phyloP scores from a whole-genome alignment of 2,113 vertebrate genomes.

The Gambusia holbrooki region DNA sequence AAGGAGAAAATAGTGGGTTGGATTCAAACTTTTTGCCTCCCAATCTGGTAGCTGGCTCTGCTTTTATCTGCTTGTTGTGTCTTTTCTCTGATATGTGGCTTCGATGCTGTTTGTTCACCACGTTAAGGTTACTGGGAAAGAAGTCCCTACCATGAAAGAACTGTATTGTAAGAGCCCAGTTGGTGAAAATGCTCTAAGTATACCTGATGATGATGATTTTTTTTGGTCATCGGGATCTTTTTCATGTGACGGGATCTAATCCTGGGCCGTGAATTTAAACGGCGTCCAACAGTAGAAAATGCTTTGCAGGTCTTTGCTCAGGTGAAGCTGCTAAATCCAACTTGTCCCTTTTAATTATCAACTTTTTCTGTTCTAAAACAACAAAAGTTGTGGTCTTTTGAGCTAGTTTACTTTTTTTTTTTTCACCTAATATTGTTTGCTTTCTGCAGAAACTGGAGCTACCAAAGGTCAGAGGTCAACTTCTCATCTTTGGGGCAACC shows the following conservation, averaged over 20 bases:
- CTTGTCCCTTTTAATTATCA: background rate
- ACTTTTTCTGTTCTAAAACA: background rate
- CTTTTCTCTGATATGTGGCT: background rate
- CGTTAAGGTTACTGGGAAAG: background rate
- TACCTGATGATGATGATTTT: background rate
- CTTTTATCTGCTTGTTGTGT: background rate
- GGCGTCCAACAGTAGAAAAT: background rate
- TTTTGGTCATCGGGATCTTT: background rate
- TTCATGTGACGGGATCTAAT: background rate
- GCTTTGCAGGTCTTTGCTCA: background rate
- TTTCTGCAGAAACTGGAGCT: constrained; percentile 90
- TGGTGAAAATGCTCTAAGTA: background rate
- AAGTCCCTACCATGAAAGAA: too few relatives aligned
- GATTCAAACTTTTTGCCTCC: too few relatives aligned
- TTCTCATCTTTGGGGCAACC: constrained; percentile 94
- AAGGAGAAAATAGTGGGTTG: constrained; percentile 89
- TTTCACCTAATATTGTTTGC: background rate
- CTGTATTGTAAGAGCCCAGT: background rate
- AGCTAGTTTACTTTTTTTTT: background rate
- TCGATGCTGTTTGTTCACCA: background rate
- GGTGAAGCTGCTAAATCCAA: background rate
- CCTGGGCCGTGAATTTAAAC: background rate
- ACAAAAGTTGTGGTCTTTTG: background rate
- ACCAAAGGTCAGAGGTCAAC: constrained; percentile 90
- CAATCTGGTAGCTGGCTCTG: background rate